These are phyloP conservation scores for Luperina nickerlii DNA, from an alignment of 2,888 invertebrate genomes.

Conservation along the genomic window DNA sequence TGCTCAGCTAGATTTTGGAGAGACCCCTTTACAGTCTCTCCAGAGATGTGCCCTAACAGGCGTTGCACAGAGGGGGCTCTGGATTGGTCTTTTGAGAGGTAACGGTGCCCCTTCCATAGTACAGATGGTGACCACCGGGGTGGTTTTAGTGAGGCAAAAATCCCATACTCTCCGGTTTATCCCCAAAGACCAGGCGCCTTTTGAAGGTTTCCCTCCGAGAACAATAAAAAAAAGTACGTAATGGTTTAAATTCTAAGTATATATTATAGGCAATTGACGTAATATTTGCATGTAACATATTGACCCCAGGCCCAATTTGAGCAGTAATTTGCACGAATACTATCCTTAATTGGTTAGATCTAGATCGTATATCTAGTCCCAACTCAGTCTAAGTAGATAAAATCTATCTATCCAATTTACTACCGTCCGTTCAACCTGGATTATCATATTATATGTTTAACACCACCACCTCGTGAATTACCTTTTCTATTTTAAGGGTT, in stretches of 20 bases:
- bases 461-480: not conserved
- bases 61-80: no score
- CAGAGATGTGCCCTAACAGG: no score
- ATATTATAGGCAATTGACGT: not conserved
- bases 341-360: constrained; percentile 51
- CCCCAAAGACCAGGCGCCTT: no score
- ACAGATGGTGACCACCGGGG: no score
- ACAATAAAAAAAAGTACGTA: no score
- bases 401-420: constrained; percentile 19
- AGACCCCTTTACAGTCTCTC: no score
- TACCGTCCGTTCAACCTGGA: constrained; percentile 3
- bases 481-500: constrained; percentile 6
- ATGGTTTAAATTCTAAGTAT: not conserved
- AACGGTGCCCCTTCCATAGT: no score
- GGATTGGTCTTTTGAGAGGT: no score
- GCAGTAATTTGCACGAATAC: constrained; percentile 42
- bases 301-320: constrained; percentile 40
- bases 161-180: no score
- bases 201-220: no score
- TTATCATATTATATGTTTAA: constrained; percentile 8
- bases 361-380: constrained; percentile 26
- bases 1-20: no score
- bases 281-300: constrained; percentile 26
- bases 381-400: constrained; percentile 33
- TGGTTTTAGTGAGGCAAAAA: no score